Evolutionary conservation across 2,888 invertebrate genomes (phyloP), one percentile per base, ranked within the genome.

Genomic region (Hemaris fuciformis): DNA sequence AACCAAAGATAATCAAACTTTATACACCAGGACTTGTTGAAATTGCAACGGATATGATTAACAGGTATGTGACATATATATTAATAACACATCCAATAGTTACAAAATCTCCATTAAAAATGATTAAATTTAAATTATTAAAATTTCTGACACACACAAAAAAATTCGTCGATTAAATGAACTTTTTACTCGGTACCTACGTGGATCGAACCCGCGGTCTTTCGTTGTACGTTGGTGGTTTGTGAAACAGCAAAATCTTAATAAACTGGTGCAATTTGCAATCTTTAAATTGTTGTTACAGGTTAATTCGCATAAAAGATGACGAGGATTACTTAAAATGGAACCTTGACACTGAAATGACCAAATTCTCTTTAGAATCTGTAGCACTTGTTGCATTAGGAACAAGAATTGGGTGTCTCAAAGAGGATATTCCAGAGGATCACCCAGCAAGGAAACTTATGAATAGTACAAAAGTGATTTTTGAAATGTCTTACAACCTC

Each of bases 301-400:
- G 93, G 65, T 76, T 93, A 46, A 70, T 76, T 15, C 74, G 67
- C 58, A 62, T 87, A 7, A 81, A 82, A 66, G 75, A 85, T 53
- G 74, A 80, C 8, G 70, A 74, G 18, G 68, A 74, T 0, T 88
- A 88, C 69, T 75, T 89, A 3, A 66, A 82, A 57, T 64, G 79
- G 2, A 81, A 94, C 71, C 93, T 95, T 57, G 77, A 84, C 38
- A 79, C 87, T 18, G 94, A 95, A 81, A 78, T 94, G 20, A 92
- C 92, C 38, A 94, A 94, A 77, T 95, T 95, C 94, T 92, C 94
- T 1, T 78, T 95, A 59, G 95, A 95, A 83, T 94, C 93, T 0
- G 72, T 90, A 5, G 87, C 82, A 0, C 69, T 85, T 43, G 85
- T 92, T 1, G 85, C 80, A 3, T 72, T 92, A 46, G 92, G 91